Base-by-base conservation (phyloP, 2,888 invertebrate species). In the Ophion obscuratus region DNA sequence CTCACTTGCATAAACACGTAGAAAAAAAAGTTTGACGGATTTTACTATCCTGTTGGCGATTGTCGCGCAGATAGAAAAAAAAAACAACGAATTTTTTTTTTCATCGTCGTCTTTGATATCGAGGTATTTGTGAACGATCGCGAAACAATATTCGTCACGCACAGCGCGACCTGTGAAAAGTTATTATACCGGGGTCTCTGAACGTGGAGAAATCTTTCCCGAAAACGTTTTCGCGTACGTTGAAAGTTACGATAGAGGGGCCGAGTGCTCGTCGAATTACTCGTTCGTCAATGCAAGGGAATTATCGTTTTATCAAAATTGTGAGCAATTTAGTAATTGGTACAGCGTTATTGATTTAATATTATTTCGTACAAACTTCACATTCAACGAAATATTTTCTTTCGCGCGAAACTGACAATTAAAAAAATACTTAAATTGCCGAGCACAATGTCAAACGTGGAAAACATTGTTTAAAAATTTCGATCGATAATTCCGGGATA, bases 1-100 rank as follows among this genome's bases (percentile, higher is more conserved):
- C 53, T 67, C 57, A 67, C 20, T n/a, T 40, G 76, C 66, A n/a
- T 27, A 24, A 14, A 59, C 77, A 59, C 5, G 11, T 9, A n/a
- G n/a, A 64, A 17, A 75, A 2, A 27, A 64, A 64, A n/a, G 27
- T 47, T 75, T 62, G 47, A 62, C 36, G n/a, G 64, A 64, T 47
- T 75, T 75, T 27, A 36, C 70, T 47, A 47, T 11, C 68, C 44
- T 44, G 5, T n/a, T 27, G 14, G 47, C 40, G 11, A 24, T 6
- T 24, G 17, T 44, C 7, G 17, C 2, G 40, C n/a, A 44, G 17
- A 61, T 44, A 14, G 24, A 24, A 24, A 14, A 44, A 44, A 40
- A 61, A 17, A 40, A 40, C 40, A 40, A 40, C 40, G 40, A 40
- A 1, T 20, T 14, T 62, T 59, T 57, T 44, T 62, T 53, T 53